Evolutionary conservation across 2,888 invertebrate genomes (phyloP), one percentile per base, ranked within the genome.

Genomic region (Hoplodrina ambigua): DNA sequence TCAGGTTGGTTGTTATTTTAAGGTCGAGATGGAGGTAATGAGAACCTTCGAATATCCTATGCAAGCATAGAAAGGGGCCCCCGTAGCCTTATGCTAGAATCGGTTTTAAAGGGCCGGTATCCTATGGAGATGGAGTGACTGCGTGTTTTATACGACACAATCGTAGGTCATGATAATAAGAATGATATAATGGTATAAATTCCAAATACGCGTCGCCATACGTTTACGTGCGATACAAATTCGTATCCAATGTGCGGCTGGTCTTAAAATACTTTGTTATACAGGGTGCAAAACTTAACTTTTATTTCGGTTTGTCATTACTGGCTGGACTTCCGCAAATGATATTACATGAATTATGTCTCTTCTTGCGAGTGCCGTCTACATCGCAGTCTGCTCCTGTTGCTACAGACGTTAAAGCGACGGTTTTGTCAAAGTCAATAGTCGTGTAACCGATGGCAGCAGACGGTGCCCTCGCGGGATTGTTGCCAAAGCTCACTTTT

Each of bases 401-500:
- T 85, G 98, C 97, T 46, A 97, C 97, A 41, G 98, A 98, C 25
- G 98, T 98, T 41, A 99, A 96, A 30, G 99, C 99, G 65, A 97
- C 98, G 0, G 99, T 99, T 94, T 98, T 98, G 86, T 99, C 97
- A 92, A 99, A 99, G 94, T 99, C 99, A 84, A 99, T 99, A 1
- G 98, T 98, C 11, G 98, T 98, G 89, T 99, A 99, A 61, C 98
- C 97, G 83, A 97, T 96, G 58, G 89, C 90, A 49, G 90, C 88
- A 19, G 64, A 97, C 96, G 75, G 98, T 97, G 91, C 97, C 25
- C 58, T 33, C 10, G 50, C 37, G 11, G 82, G 20, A n/a, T 53
- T 67, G 50, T 52, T 78, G 25, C 54, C 33, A 54, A 72, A 20
- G 46, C 41, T 67, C 19, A 61, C 60, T 73, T 92, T 91, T 52